These are phyloP conservation scores for Panopea generosa DNA, from an alignment of 2,888 invertebrate species.

Conservation along the genomic window DNA sequence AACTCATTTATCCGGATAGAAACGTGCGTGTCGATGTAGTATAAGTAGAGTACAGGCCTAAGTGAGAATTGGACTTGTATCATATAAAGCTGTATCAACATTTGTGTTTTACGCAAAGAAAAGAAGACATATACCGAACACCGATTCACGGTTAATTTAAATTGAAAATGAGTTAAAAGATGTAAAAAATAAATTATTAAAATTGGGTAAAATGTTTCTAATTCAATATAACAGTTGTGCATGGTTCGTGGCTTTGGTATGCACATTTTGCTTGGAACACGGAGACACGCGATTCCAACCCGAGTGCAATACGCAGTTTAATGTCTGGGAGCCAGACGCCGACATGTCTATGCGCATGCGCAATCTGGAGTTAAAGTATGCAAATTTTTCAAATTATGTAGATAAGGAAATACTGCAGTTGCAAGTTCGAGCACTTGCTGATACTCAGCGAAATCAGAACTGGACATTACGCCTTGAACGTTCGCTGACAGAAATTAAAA, in stretches of 20 bases:
- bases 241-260: no score
- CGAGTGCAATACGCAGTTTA: conserved; percentile 69
- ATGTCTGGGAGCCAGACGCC: conserved; percentile 82
- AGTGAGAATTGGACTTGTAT: background rate
- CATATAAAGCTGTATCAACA: no score
- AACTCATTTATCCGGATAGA: no score
- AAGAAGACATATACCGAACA: no score
- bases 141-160: no score
- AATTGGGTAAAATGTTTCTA: no score
- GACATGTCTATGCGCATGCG: conserved; percentile 74
- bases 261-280: no score
- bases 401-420: conserved; percentile 65
- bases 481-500: conserved; percentile 61
- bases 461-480: conserved; percentile 63
- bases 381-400: conserved; percentile 70
- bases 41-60: background rate
- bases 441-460: conserved; percentile 65
- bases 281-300: no score
- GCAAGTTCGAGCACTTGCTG: conserved; percentile 56
- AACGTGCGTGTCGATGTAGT: background rate
- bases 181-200: no score
- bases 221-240: no score
- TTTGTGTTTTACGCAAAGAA: no score
- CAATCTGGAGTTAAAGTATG: conserved; percentile 68
- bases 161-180: no score